Base-by-base conservation (phyloP, 1,140 invertebrate species). In the Coenobita brevimanus region DNA sequence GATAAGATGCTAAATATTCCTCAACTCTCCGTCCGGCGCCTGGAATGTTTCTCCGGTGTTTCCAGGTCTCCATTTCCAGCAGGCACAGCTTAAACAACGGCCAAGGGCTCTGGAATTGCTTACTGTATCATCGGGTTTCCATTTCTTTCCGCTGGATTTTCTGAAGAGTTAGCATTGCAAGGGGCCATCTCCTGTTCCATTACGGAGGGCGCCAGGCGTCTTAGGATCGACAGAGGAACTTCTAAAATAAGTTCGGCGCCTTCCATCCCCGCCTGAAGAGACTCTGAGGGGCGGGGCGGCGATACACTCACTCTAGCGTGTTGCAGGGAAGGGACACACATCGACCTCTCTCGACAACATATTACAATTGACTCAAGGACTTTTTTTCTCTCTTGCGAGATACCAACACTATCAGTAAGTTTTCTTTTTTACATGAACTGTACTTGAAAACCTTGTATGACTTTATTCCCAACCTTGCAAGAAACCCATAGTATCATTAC, bases 1-100 rank as follows among this genome's bases (percentile, higher is more conserved):
- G 84, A 87, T 87, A 87, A 87, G 76, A 87, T 80, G 73, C 84
- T 87, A 87, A 87, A 87, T 80, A 87, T 87, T 87, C 84, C 46
- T 79, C 84, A 87, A 67, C 43, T 71, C 62, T 41, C 71, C 83
- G 83, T 79, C 83, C 75, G 27, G 83, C 73, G 83, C 67, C 57
- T 64, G 13, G 57, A 76, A 64, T 64, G 54, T 78, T 41, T 73
- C 13, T 10, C 33, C 27, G 60, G n/a, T n/a, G 24, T 50, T 27
- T 71, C 60, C 76, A 54, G 60, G 24, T 57, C 75, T 75, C 62
- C 84, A 71, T 80, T 71, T 57, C 84, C 75, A 57, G 36, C 43
- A 38, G 76, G 84, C 60, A 57, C 27, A 67, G 76, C 33, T 79
- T 57, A 46, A 87, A 71, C 75, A 80, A 80, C 50, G 76, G 38